These are phyloP conservation scores for Pedicia rivosa DNA, from an alignment of 2,888 invertebrate species.

Conservation along the genomic window DNA sequence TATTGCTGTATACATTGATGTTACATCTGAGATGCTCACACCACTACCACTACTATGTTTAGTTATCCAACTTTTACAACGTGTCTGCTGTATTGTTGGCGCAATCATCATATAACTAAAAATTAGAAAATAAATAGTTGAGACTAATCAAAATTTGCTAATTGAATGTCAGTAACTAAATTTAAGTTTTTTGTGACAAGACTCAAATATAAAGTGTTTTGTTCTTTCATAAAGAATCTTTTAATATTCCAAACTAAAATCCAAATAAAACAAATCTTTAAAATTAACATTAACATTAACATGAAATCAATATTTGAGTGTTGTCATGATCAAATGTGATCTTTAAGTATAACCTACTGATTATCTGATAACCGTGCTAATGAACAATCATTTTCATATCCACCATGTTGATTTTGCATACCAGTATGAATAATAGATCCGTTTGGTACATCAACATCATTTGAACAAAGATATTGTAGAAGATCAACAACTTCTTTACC, in stretches of 20 bases:
- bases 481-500: constrained; percentile 76
- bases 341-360: constrained; percentile 47
- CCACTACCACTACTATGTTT: constrained; percentile 60
- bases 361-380: constrained; percentile 73
- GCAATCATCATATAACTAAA: constrained; percentile 94
- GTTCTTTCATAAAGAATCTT: too few relatives aligned
- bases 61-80: constrained; percentile 81
- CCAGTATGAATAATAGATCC: constrained; percentile 94
- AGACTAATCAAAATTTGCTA: constrained; percentile 2
- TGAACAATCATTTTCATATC: constrained; percentile 97
- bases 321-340: background rate
- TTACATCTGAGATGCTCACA: constrained; percentile 81
- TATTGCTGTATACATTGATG: constrained; percentile 91
- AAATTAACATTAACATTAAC: background rate
- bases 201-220: too few relatives aligned
- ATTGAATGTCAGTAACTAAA: too few relatives aligned
- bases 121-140: background rate
- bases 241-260: too few relatives aligned
- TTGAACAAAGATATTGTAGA: constrained; percentile 87
- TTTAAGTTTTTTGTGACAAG: too few relatives aligned
- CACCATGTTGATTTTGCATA: constrained; percentile 89
- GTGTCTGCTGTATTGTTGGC: constrained; percentile 91
- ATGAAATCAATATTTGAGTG: constrained; percentile 3
- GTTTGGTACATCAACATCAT: constrained; percentile 86
- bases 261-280: background rate